Evolutionary conservation across 2,797 vertebrate genomes (phyloP).

Genomic region (Eutrigla gurnardus): DNA sequence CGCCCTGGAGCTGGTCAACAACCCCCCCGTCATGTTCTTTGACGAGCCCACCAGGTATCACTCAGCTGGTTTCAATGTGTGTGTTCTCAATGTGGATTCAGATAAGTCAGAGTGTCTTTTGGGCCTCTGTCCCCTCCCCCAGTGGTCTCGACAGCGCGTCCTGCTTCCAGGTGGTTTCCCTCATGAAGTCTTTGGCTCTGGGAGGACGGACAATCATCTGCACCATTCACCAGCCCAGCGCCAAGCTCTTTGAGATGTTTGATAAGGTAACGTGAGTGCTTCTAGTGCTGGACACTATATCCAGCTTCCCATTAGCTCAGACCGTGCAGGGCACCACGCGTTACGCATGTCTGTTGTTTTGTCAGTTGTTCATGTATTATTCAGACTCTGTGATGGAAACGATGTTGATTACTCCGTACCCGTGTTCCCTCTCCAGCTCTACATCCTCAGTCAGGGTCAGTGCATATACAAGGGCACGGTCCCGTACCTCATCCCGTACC

Average conservation of each 20-base stretch:
- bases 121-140: background rate
- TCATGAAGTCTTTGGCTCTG: conserved; percentile 95
- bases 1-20: conserved; percentile 97
- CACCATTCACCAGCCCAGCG: conserved; percentile 99
- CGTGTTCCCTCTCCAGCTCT: conserved; percentile 85
- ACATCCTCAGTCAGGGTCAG: conserved; percentile 99
- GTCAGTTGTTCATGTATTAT: conserved; percentile 58
- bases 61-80: background rate
- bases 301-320: conserved; percentile 12
- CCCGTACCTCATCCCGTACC: conserved; percentile 96
- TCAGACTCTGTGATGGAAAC: conserved; percentile 51
- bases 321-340: conserved; percentile 18
- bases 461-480: conserved; percentile 98
- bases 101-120: background rate
- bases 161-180: conserved; percentile 98
- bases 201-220: conserved; percentile 98
- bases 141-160: conserved; percentile 97
- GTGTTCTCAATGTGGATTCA: background rate
- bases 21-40: conserved; percentile 99
- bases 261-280: conserved; percentile 89
- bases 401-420: conserved; percentile 50
- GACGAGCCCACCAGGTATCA: conserved; percentile 97
- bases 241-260: conserved; percentile 99
- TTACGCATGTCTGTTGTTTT: conserved; percentile 47
- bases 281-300: conserved; percentile 32